Conservation (phyloP, 2,888 invertebrate genomes). For the Acronicta psi region DNA sequence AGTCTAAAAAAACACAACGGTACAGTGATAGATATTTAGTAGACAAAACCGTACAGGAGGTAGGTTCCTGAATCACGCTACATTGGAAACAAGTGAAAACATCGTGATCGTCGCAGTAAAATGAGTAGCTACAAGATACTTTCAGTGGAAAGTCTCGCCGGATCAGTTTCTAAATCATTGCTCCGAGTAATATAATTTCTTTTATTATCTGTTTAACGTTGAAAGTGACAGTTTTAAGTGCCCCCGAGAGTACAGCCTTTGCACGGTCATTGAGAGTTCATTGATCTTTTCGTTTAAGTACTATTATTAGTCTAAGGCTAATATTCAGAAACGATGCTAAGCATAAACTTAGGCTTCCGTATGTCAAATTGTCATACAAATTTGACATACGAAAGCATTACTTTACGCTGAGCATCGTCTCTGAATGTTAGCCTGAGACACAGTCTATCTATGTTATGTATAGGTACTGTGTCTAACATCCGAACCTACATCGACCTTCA, state of each 20-base stretch:
- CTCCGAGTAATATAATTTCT: constrained; percentile 51
- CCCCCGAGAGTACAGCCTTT: constrained; percentile 29
- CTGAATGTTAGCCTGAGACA: too few species aligned
- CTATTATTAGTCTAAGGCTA: too few species aligned
- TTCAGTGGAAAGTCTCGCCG: constrained; percentile 46
- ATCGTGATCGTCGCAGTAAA: constrained; percentile 37
- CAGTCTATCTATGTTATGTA: too few species aligned
- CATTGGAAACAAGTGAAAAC: constrained; percentile 49
- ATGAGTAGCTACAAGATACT: constrained; percentile 28
- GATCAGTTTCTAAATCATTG: constrained; percentile 54
- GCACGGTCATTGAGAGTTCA: constrained; percentile 30
- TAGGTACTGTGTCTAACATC: too few species aligned
- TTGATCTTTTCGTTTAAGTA: constrained; percentile 16
- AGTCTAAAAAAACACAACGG: too few species aligned
- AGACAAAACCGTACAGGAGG: background rate
- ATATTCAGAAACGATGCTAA: too few species aligned
- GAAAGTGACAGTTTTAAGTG: constrained; percentile 45
- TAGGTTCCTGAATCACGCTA: constrained; percentile 16
- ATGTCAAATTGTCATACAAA: too few species aligned
- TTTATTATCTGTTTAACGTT: constrained; percentile 39
- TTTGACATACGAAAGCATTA: too few species aligned
- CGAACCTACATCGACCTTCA: too few species aligned
- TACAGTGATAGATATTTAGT: background rate
- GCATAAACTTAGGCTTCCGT: too few species aligned
- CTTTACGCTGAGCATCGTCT: too few species aligned